Base-by-base conservation (phyloP, 2,113 vertebrate genomes). In the Halichoerus grypus region DNA sequence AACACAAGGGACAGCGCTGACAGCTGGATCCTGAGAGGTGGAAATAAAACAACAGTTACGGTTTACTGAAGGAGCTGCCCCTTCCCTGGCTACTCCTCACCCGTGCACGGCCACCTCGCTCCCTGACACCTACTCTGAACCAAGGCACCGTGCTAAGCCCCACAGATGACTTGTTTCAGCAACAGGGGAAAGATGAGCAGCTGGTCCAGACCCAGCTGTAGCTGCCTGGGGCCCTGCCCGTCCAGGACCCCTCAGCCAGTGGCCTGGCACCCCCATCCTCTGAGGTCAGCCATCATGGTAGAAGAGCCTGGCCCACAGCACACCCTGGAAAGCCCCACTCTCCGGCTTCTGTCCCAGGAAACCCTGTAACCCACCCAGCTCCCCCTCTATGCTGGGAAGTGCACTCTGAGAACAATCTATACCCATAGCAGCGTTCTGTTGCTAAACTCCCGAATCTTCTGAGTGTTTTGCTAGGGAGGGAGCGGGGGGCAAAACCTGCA, bases 381-480 rank as follows among this genome's bases (percentile, higher is more conserved):
- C 9, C 49, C 18, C 19, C 9, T 31, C 26, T 5, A 11, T n/a
- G 18, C 24, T 8, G 7, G 49, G 84, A 21, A 59, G 61, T 18
- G 3, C 0, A 1, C 3, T 21, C 26, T 51, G 36, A 74, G 42
- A 28, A 5, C 4, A 10, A 3, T 7, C 24, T 24, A 9, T 0
- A 6, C 1, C 33, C 42, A 61, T 21, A 19, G 65, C 5, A 33
- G 55, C 31, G 0, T 4, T 22, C 18, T 21, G 53, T 51, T 21
- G 5, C 6, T 18, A 28, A 57, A 49, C 57, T 80, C 24, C 80
- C 14, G 63, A 59, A 57, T 4, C 72, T 24, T 22, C 88, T 7
- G 59, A 76, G 84, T 33, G 18, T 39, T 33, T 28, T 15, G 28
- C 11, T 7, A 6, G 59, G 18, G 6, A 59, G 33, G 13, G 11